Base-by-base conservation (phyloP, 2,888 invertebrate genomes). In the Punctoribates punctum region DNA sequence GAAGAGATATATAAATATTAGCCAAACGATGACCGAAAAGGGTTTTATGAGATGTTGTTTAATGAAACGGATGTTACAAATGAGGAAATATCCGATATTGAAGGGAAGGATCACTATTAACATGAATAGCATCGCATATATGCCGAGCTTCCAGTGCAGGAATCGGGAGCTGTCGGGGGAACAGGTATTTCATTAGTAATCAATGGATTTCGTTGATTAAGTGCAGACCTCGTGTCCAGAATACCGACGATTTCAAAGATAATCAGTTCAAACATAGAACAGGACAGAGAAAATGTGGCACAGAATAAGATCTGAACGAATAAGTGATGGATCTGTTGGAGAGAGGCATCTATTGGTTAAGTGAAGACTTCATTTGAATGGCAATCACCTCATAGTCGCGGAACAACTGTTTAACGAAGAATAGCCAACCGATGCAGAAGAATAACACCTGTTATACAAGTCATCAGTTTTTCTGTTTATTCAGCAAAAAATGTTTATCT, bases 241-340 rank as follows among this genome's bases (percentile, higher is more conserved):
- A 96, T 89, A 42, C 93, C 96, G 77, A 97, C 87, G 80, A 99
- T 99, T 87, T 99, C 99, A 86, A 99, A 99, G 83, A 99, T 99
- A 78, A 99, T 98, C 77, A 99, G 86, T 84, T 99, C 98, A 85
- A 99, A 99, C 95, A 99, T 96, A 1, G 96, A 95, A 83, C 98
- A 96, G 29, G 98, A 98, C 20, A 99, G 86, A 0, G 98, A 92
- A 83, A 99, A 94, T 48, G 96, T 99, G 34, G 91, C 88, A 0
- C 98, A 96, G 84, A 99, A 99, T 82, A 97, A 93, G 5, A 98
- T 86, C 84, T 98, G 94, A 1, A 99, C 96, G 77, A 94, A 87
- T 78, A 92, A 89, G 83, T 98, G 95, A 81, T 96, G 93, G 6
- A 97, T 94, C 85, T 85, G 79, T 11, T 81, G 79, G 48, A 75